phyloP scores from a whole-genome alignment of 2,113 vertebrate genomes.

The Pteronura brasiliensis region DNA sequence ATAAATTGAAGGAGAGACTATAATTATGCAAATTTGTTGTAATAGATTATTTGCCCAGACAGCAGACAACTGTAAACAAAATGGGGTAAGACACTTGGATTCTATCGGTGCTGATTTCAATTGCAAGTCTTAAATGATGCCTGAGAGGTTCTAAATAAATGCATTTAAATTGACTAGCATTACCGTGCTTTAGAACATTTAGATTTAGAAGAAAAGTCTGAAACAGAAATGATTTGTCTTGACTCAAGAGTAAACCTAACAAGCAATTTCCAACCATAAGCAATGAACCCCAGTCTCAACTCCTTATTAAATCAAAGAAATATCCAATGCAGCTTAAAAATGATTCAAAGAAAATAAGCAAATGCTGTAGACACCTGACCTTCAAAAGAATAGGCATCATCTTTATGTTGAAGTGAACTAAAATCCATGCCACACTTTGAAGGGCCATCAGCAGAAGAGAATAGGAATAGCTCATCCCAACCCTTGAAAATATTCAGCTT shows the following conservation, averaged over 20 bases:
- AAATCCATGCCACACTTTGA: background rate
- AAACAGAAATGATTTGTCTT: conserved; percentile 25
- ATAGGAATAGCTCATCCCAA: background rate
- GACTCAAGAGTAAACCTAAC: conserved; percentile 18
- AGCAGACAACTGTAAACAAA: conserved; percentile 26
- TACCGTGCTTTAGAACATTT: background rate
- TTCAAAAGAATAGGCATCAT: background rate
- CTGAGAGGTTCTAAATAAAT: background rate
- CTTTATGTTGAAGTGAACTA: background rate
- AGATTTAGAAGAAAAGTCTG: background rate
- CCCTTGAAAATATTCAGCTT: background rate
- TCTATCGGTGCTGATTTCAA: background rate
- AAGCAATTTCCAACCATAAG: conserved; percentile 23
- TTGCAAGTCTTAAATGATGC: background rate
- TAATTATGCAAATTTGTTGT: conserved; percentile 44
- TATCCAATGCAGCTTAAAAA: background rate
- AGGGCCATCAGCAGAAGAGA: background rate
- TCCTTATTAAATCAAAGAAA: conserved; percentile 8
- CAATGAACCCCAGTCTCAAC: conserved; percentile 2
- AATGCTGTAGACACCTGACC: background rate
- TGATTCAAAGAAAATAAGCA: background rate
- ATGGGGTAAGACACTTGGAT: background rate
- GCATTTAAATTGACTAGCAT: background rate
- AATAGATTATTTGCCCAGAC: background rate
- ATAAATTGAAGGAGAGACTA: background rate